Evolutionary conservation across 1,140 invertebrate genomes (phyloP).

Genomic region (Bombus pascuorum): DNA sequence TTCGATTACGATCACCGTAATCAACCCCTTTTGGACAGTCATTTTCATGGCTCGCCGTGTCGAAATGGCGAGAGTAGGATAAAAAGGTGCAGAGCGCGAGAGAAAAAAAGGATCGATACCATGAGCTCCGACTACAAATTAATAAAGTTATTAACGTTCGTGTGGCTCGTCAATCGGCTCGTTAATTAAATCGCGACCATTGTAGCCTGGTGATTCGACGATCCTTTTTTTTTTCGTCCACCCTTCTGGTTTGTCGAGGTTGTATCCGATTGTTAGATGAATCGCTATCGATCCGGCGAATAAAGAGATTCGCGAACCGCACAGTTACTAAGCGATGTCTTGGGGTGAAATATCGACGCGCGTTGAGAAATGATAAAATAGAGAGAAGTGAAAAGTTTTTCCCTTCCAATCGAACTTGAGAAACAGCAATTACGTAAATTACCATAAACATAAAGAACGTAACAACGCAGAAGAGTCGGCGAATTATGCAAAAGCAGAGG

Average conservation of each 20-base stretch:
- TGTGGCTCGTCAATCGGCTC: conserved; percentile 10
- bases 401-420: neutral
- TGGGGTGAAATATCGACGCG: neutral
- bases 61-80: neutral
- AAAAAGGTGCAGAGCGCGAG: neutral
- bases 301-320: neutral
- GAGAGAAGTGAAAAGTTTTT: neutral
- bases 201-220: neutral
- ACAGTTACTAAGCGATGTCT: neutral
- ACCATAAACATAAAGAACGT: neutral
- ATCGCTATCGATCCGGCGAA: neutral
- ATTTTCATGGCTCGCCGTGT: conserved; percentile 6
- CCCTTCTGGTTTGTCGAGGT: neutral
- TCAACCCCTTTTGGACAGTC: conserved; percentile 33
- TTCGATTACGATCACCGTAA: conserved; percentile 29
- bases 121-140: conserved; percentile 38
- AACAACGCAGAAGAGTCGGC: neutral
- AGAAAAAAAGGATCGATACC: neutral
- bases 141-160: conserved; percentile 65
- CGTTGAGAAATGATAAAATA: neutral
- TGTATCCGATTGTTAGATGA: neutral
- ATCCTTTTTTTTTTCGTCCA: neutral
- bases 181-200: conserved; percentile 65
- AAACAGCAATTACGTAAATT: neutral
- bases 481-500: neutral